Evolutionary conservation across 2,888 invertebrate genomes (phyloP).

Genomic region (Chrysina gloriosa): DNA sequence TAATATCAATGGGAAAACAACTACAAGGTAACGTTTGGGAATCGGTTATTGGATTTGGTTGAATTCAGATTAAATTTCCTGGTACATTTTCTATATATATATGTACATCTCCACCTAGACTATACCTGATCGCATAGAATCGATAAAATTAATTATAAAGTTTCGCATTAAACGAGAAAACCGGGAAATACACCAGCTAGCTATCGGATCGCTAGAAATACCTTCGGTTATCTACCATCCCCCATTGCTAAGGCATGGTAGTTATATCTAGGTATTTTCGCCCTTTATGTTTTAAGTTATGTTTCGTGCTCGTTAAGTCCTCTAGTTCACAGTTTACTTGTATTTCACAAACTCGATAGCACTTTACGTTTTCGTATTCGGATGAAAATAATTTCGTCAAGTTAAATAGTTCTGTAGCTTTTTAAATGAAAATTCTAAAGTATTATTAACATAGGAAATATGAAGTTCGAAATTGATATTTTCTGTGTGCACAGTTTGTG

Average conservation of each 20-base stretch:
- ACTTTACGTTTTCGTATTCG: not conserved
- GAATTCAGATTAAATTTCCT: constrained; percentile 11
- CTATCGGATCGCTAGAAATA: constrained; percentile 12
- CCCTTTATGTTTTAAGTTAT: constrained; percentile 1
- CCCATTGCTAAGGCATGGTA: not conserved
- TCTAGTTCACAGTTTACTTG: not conserved
- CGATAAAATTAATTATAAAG: constrained; percentile 33
- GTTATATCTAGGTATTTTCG: not conserved
- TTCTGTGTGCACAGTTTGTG: too few species aligned
- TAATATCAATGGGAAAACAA: not conserved
- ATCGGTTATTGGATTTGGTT: constrained; percentile 8
- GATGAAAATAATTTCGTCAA: too few species aligned
- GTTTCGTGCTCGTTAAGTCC: constrained; percentile 4
- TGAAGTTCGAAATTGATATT: too few species aligned
- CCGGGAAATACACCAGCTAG: constrained; percentile 3
- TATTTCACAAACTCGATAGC: not conserved
- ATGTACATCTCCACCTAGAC: not conserved
- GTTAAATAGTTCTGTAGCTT: too few species aligned
- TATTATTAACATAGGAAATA: too few species aligned
- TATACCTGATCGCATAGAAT: constrained; percentile 21
- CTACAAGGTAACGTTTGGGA: not conserved
- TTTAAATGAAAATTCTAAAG: too few species aligned
- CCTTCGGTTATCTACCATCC: constrained; percentile 9
- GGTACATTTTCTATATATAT: not conserved
- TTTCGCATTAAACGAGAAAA: constrained; percentile 22